These are phyloP conservation scores for Drosophila setosimentum DNA, from an alignment of 2,888 invertebrate genomes.

Conservation along the genomic window DNA sequence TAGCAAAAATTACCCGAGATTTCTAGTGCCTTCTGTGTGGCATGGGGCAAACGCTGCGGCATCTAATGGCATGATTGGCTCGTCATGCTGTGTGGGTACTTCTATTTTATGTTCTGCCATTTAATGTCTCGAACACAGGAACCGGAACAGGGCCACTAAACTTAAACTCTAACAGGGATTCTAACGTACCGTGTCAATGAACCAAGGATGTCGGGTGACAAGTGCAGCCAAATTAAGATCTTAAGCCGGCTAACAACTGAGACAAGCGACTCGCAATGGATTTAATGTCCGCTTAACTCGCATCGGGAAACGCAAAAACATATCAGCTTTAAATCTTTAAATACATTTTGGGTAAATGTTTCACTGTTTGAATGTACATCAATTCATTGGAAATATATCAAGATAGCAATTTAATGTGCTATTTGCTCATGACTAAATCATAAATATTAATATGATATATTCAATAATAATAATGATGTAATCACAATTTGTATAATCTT, in stretches of 20 bases:
- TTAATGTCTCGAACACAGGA: constrained; percentile 35
- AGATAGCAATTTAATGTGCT: not conserved
- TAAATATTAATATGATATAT: not conserved
- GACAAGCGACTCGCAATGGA: constrained; percentile 18
- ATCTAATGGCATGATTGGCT: constrained; percentile 49
- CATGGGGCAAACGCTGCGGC: constrained; percentile 16
- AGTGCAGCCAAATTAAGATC: constrained; percentile 45
- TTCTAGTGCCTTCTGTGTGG: constrained; percentile 13
- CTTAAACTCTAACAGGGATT: constrained; percentile 16
- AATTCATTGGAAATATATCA: not conserved
- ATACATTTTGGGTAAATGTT: not conserved
- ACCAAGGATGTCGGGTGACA: constrained; percentile 10
- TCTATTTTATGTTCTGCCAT: constrained; percentile 57
- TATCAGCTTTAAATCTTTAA: constrained; percentile 32
- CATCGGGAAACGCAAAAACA: constrained; percentile 6
- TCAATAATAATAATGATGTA: not conserved
- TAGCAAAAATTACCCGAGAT: constrained; percentile 42
- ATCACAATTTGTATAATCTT: not conserved
- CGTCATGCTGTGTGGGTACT: constrained; percentile 28
- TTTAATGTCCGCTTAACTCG: constrained; percentile 52
- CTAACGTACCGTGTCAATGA: constrained; percentile 1
- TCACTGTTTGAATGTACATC: not conserved
- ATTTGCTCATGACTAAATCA: fast-evolving
- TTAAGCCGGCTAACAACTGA: constrained; percentile 46
- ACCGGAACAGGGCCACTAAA: constrained; percentile 9